These are phyloP conservation scores for Bubalus kerabau DNA, from an alignment of 2,113 vertebrate genomes.

Conservation along the genomic window DNA sequence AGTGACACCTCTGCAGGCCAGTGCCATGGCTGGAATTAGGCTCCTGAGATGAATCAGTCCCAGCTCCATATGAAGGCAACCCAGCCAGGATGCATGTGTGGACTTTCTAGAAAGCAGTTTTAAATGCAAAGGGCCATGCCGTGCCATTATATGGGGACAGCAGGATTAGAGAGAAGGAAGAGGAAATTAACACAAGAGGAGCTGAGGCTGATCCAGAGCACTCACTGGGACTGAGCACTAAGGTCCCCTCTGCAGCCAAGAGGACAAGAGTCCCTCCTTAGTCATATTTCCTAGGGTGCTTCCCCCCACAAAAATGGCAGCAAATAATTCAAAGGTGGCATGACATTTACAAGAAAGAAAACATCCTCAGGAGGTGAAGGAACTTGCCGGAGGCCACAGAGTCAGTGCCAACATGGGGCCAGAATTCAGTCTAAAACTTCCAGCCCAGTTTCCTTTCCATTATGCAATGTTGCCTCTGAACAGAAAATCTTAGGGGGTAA, in stretches of 20 bases:
- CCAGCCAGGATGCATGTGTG: neutral
- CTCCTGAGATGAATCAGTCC: neutral
- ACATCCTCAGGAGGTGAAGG: neutral
- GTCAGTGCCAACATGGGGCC: neutral
- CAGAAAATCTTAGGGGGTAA: neutral
- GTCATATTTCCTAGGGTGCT: neutral
- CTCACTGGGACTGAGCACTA: neutral
- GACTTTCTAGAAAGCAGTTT: slow-evolving; percentile 24
- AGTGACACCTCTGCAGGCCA: neutral
- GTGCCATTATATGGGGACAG: neutral
- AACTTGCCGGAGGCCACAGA: neutral
- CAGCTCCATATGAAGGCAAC: neutral
- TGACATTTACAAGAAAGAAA: neutral
- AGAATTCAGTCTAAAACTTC: neutral
- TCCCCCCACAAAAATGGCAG: neutral
- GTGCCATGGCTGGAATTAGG: neutral
- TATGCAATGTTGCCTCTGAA: neutral
- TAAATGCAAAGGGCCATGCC: neutral
- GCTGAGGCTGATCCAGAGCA: neutral
- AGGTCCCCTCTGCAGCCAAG: neutral
- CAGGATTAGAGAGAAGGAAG: neutral
- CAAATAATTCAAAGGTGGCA: neutral
- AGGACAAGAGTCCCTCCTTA: neutral
- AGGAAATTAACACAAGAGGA: neutral
- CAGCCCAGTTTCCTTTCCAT: neutral